Base-by-base conservation (phyloP, 1,140 invertebrate genomes). In the Drosophila erecta region DNA sequence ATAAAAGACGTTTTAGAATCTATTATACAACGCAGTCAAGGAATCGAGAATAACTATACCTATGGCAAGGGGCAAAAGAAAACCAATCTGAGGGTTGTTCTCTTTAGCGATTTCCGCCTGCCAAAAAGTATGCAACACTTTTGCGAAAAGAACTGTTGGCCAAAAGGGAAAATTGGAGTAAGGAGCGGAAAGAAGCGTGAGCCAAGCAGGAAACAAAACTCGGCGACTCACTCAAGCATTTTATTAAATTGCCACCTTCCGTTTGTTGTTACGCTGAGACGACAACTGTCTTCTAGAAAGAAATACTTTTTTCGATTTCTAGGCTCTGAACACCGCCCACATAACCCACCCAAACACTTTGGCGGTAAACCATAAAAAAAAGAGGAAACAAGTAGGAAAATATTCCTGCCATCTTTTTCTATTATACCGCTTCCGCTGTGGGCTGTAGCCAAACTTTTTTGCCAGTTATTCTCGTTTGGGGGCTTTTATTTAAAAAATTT, bases 241-340 rank as follows among this genome's bases (percentile, higher is more conserved):
- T 91, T 91, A 91, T 91, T 91, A 91, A 91, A 91, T 91, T 91
- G 90, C 90, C 90, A 91, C 90, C 85, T 91, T 91, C 90, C 90
- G 85, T 83, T 90, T 91, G 85, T 86, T 91, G 84, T 90, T 89
- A 70, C 80, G 41, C 55, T 60, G 49, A 75, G 44, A 69, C 57
- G 17, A 59, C 73, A 41, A 79, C 74, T 77, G 81, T 81, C 74
- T 64, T 53, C 66, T 56, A 1, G 17, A 17, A 17, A 62, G 78
- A 24, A 15, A 35, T 30, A 30, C 35, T 37, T 70, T 85, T 81
- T 86, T 77, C 69, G 71, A 87, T 87, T 86, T 60, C 81, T 87
- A 81, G 81, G 59, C 81, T 64, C n/a, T 27, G 40, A 59, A 49
- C 44, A 37, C 15, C 17, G 2, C 41, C 24, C 22, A 22, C 7